Conservation (phyloP, 2,113 vertebrate genomes). For the Fregata magnificens region DNA sequence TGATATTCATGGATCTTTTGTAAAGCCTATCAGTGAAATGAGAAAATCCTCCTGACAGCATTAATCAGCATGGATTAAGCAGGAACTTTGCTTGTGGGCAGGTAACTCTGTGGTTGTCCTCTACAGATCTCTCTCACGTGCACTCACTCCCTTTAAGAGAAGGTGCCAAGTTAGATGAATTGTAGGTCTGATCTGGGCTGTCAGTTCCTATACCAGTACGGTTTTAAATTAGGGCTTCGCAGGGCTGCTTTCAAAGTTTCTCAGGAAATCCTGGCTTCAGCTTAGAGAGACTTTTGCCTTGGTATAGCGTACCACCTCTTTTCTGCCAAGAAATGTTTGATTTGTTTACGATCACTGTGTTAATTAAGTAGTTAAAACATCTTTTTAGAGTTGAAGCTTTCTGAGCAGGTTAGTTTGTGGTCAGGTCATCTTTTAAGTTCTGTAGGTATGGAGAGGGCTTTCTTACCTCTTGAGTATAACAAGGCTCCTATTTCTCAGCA, state of each 20-base stretch:
- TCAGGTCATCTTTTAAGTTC: background rate
- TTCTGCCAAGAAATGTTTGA: background rate
- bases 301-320: accelerated
- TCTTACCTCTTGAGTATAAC: background rate
- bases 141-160: background rate
- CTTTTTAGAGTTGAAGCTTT: background rate
- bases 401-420: background rate
- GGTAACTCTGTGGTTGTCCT: background rate
- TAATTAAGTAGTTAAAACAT: background rate
- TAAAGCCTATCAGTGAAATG: conserved; percentile 39
- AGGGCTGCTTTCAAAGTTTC: background rate
- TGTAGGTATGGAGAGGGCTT: background rate
- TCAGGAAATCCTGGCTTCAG: background rate
- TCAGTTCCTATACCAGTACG: background rate
- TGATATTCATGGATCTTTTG: conserved; percentile 17
- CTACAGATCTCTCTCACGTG: background rate
- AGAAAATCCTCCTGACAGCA: conserved; percentile 36
- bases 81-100: background rate
- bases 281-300: background rate
- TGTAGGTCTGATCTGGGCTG: background rate
- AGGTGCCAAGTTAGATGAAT: background rate
- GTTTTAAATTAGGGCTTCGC: background rate
- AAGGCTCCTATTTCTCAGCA: background rate
- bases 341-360: background rate
- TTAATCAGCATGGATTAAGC: conserved; percentile 8